Conservation (phyloP, 2,113 vertebrate species). For the Spea bombifrons region DNA sequence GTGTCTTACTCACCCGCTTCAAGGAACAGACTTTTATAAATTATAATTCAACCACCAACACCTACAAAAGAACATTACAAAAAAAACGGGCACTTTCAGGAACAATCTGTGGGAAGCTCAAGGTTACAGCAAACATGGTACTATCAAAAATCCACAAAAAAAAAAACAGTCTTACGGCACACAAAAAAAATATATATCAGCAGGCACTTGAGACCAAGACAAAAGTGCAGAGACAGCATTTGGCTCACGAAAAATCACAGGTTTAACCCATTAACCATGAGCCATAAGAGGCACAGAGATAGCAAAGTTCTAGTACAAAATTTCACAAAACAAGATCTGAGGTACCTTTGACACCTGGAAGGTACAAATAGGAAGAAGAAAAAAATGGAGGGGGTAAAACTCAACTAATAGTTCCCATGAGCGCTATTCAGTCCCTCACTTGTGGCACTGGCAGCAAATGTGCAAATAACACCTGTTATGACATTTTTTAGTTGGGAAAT, state of each 20-base stretch:
- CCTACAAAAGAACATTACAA: slow-evolving; percentile 9
- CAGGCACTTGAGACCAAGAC: slow-evolving; percentile 42
- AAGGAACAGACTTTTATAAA: slow-evolving; percentile 31
- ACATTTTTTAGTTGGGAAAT: background rate
- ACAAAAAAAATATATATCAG: slow-evolving; percentile 8
- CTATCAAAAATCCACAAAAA: slow-evolving; percentile 29
- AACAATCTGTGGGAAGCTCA: slow-evolving; percentile 23
- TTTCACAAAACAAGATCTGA: background rate
- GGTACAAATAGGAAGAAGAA: background rate
- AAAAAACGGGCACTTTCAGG: background rate
- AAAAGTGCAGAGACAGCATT: slow-evolving; percentile 2
- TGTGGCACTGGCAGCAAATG: slow-evolving; percentile 25
- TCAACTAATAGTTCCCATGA: background rate
- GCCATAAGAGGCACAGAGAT: slow-evolving; percentile 10
- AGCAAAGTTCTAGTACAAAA: background rate
- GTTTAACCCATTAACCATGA: background rate
- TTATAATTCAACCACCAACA: slow-evolving; percentile 39
- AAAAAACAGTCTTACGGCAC: slow-evolving; percentile 32
- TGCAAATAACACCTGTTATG: slow-evolving; percentile 11
- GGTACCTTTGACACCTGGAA: background rate
- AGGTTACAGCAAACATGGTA: slow-evolving; percentile 42
- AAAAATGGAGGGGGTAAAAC: background rate
- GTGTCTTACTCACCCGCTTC: background rate
- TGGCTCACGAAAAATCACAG: background rate
- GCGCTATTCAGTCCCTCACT: background rate